phyloP scores from a whole-genome alignment of 2,113 vertebrate genomes.

The Conger conger region DNA sequence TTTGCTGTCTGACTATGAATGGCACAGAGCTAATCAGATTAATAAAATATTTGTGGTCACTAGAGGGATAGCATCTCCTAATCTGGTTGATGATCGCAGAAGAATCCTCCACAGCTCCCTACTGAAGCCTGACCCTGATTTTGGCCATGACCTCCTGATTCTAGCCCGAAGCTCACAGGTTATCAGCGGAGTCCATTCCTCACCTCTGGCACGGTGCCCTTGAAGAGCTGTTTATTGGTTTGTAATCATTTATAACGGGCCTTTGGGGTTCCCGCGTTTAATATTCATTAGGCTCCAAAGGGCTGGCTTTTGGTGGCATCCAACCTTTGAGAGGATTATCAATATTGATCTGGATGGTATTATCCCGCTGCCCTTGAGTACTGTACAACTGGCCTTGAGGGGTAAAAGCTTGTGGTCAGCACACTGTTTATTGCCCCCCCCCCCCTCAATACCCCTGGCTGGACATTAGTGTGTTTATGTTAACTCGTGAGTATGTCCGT shows the following conservation, averaged over 20 bases:
- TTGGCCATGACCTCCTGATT: background rate
- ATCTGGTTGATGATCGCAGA: background rate
- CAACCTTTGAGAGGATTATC: background rate
- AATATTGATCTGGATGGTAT: slow-evolving; percentile 2
- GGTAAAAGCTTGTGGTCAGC: background rate
- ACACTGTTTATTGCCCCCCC: background rate
- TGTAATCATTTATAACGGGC: background rate
- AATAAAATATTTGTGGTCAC: background rate
- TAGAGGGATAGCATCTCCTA: background rate
- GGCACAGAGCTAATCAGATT: background rate
- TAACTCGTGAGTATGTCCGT: background rate
- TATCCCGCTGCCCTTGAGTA: slow-evolving; percentile 15
- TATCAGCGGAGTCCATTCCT: background rate
- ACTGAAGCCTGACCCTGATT: background rate
- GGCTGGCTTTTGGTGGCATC: background rate
- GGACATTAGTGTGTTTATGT: background rate
- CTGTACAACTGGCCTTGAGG: background rate
- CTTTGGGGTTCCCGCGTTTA: background rate
- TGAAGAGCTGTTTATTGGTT: slow-evolving; percentile 4
- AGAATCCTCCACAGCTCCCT: background rate
- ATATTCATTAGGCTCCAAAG: slow-evolving; percentile 9
- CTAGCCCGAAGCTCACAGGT: background rate
- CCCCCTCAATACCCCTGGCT: background rate
- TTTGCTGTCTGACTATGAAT: background rate
- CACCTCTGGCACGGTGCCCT: background rate